Evolutionary conservation across 2,113 vertebrate genomes (phyloP), one percentile per base, ranked within the genome.

Genomic region (Pedetes capensis): DNA sequence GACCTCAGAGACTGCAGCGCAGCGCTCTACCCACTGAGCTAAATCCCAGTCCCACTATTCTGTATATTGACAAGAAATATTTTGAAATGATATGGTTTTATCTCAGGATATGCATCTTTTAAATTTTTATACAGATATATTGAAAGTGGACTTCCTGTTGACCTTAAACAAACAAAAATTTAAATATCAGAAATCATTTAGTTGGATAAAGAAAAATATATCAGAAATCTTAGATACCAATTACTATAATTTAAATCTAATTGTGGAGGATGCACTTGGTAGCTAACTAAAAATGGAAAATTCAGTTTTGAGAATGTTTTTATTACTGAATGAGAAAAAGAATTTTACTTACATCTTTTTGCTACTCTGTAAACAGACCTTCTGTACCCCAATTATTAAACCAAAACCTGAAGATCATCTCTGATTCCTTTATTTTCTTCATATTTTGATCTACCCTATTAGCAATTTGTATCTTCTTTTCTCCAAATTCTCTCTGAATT

Each of bases 41-140:
- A n/a, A n/a, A n/a, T n/a, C n/a, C n/a, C n/a, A n/a, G n/a, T n/a
- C n/a, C n/a, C n/a, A n/a, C n/a, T n/a, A n/a, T n/a, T n/a, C n/a
- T n/a, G n/a, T n/a, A n/a, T n/a, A n/a, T n/a, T n/a, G n/a, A n/a
- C 4, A 82, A 18, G 34, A 63, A 81, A 69, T 76, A 7, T 66
- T 92, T 95, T 92, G 51, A 71, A 96, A 83, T 55, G 72, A 75
- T 4, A 63, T 34, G 7, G 4, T 79, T 96, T 87, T 53, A 2
- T 92, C 87, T 75, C 13, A 81, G n/a, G 3, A 61, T 76, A 71
- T 47, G 81, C 37, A 76, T 68, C 12, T 87, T 49, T 25, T 27
- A 37, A 51, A 64, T 14, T 22, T 34, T 93, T 63, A 51, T 78
- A 61, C 7, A 79, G 57, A 61, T 64, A 12, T 69, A 37, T 90